Percentiles rank a stretch among this genome's conserved stretches.
Evolutionary conservation across 2,888 invertebrate species (phyloP).

Genomic region (Drosophila nr. fundita): DNA sequence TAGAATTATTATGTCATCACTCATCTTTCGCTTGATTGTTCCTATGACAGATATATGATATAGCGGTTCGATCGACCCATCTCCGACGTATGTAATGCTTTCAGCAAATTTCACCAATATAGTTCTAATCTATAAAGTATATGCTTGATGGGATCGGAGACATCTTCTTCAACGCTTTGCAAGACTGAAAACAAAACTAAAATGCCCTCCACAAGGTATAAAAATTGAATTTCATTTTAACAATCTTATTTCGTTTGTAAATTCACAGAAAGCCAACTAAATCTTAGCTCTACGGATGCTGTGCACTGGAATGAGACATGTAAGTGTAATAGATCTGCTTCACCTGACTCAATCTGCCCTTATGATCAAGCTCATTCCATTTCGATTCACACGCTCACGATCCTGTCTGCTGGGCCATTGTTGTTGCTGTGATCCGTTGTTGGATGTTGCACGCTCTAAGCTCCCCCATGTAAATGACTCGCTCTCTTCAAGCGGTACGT

Average conservation of each 20-base stretch:
- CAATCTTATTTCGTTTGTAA: neutral
- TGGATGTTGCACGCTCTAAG: slow-evolving; percentile 58
- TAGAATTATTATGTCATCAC: neutral
- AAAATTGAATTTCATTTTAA: neutral
- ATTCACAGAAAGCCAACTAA: neutral
- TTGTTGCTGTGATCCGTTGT: slow-evolving; percentile 52
- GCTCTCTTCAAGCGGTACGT: slow-evolving; percentile 69
- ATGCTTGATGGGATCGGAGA: no score
- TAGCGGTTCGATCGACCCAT: neutral
- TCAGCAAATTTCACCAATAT: neutral
- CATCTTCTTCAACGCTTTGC: neutral
- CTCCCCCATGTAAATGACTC: slow-evolving; percentile 76
- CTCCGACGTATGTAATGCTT: neutral
- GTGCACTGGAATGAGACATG: neutral
- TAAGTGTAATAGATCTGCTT: slow-evolving; percentile 12
- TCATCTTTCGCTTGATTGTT: neutral
- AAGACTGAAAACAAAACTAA: neutral
- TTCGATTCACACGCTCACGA: slow-evolving; percentile 76
- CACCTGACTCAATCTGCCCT: slow-evolving; percentile 6
- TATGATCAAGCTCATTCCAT: slow-evolving; percentile 2
- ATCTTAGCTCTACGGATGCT: neutral
- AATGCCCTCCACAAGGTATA: no score
- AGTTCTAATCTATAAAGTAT: neutral
- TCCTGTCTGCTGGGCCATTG: slow-evolving; percentile 45
- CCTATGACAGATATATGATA: neutral